Base-by-base conservation (phyloP, 1,140 invertebrate species). In the Sitophilus oryzae region DNA sequence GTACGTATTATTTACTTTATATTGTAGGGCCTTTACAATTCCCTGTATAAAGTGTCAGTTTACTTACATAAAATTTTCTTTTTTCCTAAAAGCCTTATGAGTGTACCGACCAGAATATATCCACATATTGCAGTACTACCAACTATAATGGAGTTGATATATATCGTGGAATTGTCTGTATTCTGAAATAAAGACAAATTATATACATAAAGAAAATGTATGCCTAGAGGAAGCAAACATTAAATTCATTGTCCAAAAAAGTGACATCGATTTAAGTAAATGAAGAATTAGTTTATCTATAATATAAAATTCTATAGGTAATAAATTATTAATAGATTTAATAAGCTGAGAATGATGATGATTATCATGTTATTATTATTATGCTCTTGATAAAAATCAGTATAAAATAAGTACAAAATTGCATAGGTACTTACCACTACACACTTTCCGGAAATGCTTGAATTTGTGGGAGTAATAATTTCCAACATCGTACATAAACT, bases 61-160 rank as follows among this genome's bases (percentile, higher is more conserved):
- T 43, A 56, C 41, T 48, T 55, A 63, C 59, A 35, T 25, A 56
- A 46, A 35, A 63, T 44, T 22, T 47, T 52, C 20, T 63, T 65
- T 23, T 63, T 63, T 30, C 63, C 63, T 18, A 66, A 15, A 19
- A 47, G 25, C 23, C 58, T 57, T 3, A 66, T 48, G 10, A 60
- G 35, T n/a, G 43, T 23, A 1, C 60, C 57, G 5, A 57, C 59
- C 1, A 60, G 9, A 11, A 53, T 10, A 45, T 63, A 63, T 23
- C 44, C 52, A 35, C 44, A 50, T 10, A 61, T 52, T 11, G 48
- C 18, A 2, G 58, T 48, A 14, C 19, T 30, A 3, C 54, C 56
- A 21, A 65, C 61, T 34, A 67, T 66, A 3, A 63, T 61, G 1
- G 58, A 57, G 38, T 64, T 67, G n/a, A 63, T 55, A 34, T 67